Conservation (phyloP, 2,797 vertebrate genomes). For the Sebastes oblongus region DNA sequence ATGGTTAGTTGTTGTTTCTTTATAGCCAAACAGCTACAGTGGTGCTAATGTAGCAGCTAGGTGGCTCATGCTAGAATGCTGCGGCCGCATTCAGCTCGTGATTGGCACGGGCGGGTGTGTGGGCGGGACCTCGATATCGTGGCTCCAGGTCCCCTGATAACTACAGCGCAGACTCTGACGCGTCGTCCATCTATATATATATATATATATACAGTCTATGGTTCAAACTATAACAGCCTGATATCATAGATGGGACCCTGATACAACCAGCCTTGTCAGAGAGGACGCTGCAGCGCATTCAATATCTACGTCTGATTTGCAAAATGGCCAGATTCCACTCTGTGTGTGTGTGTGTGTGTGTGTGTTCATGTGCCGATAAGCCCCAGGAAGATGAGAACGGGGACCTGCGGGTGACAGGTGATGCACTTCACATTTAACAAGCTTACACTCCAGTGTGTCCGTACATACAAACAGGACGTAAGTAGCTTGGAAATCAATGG, state of each 20-base stretch:
- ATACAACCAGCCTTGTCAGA: constrained; percentile 41
- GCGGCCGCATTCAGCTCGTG: too few relatives aligned
- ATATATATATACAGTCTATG: too few relatives aligned
- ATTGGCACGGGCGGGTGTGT: too few relatives aligned
- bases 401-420: constrained; percentile 68
- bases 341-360: not conserved
- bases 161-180: too few relatives aligned
- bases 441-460: constrained; percentile 77
- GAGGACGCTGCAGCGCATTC: not conserved
- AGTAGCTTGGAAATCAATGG: constrained; percentile 79
- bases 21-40: accelerated
- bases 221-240: constrained; percentile 1
- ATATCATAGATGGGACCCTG: constrained; percentile 29
- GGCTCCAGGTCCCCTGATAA: too few relatives aligned
- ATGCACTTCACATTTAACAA: constrained; percentile 82
- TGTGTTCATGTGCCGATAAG: constrained; percentile 62
- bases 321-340: constrained; percentile 28
- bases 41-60: too few relatives aligned
- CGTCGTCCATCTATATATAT: too few relatives aligned
- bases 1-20: too few relatives aligned
- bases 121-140: too few relatives aligned
- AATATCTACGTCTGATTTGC: constrained; percentile 60
- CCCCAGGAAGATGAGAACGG: constrained; percentile 54
- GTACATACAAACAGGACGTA: constrained; percentile 80
- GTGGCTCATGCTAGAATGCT: too few relatives aligned